A percentile compares a stretch with the other conserved stretches of the same genome.
Conservation (phyloP, 2,113 vertebrate species). For the Pogonocichla stellata region DNA sequence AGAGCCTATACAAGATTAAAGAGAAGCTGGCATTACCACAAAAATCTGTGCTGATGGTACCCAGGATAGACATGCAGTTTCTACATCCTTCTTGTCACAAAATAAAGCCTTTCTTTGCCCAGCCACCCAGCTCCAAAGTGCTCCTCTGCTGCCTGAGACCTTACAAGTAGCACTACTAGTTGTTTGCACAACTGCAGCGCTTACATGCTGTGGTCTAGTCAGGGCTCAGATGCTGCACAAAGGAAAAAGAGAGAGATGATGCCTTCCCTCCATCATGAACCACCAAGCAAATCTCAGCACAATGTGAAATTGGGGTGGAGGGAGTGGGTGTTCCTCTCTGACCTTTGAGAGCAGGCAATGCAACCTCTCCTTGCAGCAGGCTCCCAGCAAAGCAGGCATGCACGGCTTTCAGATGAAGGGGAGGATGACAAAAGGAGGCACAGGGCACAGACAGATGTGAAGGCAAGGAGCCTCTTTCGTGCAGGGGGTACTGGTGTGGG, state of each 20-base stretch:
- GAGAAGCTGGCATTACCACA: neutral
- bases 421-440: neutral
- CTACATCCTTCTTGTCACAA: neutral
- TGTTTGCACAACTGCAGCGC: neutral
- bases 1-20: neutral
- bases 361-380: neutral
- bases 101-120: neutral
- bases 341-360: neutral
- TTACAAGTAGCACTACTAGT: neutral
- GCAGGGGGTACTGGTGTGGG: neutral
- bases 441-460: neutral
- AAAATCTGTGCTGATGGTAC: neutral
- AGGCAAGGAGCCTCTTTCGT: neutral
- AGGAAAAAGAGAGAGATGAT: neutral
- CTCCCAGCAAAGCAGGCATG: neutral
- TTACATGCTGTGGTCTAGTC: neutral
- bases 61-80: accelerated
- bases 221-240: neutral
- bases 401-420: neutral
- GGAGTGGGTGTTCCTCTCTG: neutral
- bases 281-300: neutral
- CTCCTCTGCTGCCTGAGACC: neutral
- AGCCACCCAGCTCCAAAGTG: neutral
- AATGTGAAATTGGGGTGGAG: neutral
- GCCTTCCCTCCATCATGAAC: neutral